phyloP scores from a whole-genome alignment of 2,888 invertebrate species.

The Lamproptera curius region DNA sequence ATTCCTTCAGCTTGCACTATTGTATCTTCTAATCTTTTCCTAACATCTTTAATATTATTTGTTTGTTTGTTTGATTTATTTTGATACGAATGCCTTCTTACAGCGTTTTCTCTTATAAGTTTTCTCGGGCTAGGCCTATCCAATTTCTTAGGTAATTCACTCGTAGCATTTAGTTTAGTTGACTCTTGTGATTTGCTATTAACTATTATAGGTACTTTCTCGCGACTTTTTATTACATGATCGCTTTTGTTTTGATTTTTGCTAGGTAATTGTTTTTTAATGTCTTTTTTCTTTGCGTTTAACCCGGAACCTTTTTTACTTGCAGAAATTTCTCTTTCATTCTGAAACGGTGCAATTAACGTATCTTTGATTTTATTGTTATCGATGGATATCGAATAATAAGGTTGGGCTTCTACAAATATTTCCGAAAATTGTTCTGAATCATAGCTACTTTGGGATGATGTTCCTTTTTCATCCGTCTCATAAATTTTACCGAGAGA shows the following conservation, averaged over 20 bases:
- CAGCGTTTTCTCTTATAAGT: not conserved
- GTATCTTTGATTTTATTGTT: conserved; percentile 4
- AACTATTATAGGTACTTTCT: not conserved
- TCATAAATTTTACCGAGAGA: conserved; percentile 58
- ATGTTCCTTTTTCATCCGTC: conserved; percentile 38
- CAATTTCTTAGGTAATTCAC: not conserved
- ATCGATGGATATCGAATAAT: conserved; percentile 6
- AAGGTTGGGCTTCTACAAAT: conserved; percentile 8
- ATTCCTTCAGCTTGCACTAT: not conserved
- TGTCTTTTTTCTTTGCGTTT: not conserved
- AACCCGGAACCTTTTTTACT: not conserved
- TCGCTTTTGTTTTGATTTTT: not conserved
- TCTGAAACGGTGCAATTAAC: conserved; percentile 10
- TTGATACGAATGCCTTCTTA: not conserved
- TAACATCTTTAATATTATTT: not conserved
- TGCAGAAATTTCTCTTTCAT: conserved; percentile 9
- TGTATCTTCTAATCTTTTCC: not conserved
- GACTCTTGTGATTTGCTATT: conserved; percentile 5
- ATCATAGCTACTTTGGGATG: conserved; percentile 7
- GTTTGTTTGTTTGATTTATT: not conserved
- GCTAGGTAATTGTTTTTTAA: not conserved
- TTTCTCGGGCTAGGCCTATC: too few relatives aligned
- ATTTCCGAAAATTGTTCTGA: conserved; percentile 16
- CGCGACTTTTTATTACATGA: not conserved
- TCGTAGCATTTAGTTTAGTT: not conserved